Conservation (phyloP, 1,140 invertebrate genomes). For the Whitmania pigra region DNA sequence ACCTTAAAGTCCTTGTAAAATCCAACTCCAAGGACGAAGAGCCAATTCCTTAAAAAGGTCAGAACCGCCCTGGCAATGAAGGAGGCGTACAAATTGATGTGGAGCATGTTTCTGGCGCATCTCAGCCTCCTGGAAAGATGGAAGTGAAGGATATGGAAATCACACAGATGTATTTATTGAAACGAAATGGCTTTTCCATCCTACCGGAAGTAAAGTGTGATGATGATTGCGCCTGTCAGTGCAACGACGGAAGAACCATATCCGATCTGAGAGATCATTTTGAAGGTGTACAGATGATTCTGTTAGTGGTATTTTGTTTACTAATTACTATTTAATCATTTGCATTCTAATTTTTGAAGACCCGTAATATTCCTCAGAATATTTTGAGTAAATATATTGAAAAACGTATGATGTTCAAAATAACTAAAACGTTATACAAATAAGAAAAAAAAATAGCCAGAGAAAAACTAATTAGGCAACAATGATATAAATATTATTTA, state of each 20-base stretch:
- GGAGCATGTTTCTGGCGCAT: slow-evolving; percentile 56
- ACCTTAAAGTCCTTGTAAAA: slow-evolving; percentile 34
- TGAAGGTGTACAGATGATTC: slow-evolving; percentile 52
- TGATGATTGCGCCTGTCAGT: slow-evolving; percentile 52
- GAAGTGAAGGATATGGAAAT: slow-evolving; percentile 6
- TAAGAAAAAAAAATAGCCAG: too few species aligned
- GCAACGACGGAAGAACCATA: slow-evolving; percentile 56
- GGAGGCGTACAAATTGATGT: slow-evolving; percentile 58
- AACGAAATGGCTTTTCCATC: neutral
- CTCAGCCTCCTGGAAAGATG: slow-evolving; percentile 47
- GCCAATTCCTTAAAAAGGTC: slow-evolving; percentile 49
- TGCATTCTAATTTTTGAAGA: too few species aligned
- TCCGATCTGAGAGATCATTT: slow-evolving; percentile 54
- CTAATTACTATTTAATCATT: too few species aligned
- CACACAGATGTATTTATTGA: neutral
- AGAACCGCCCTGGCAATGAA: slow-evolving; percentile 56
- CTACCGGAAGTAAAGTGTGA: slow-evolving; percentile 57
- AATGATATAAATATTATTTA: too few species aligned
- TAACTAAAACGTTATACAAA: too few species aligned
- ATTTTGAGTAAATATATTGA: too few species aligned
- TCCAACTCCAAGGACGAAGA: slow-evolving; percentile 51
- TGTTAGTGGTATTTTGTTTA: too few species aligned
- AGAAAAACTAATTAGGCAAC: too few species aligned
- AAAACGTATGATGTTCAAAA: too few species aligned
- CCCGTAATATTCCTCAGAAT: too few species aligned